Base-by-base conservation (phyloP, 1,140 invertebrate species). In the Cardiocondyla obscurior region DNA sequence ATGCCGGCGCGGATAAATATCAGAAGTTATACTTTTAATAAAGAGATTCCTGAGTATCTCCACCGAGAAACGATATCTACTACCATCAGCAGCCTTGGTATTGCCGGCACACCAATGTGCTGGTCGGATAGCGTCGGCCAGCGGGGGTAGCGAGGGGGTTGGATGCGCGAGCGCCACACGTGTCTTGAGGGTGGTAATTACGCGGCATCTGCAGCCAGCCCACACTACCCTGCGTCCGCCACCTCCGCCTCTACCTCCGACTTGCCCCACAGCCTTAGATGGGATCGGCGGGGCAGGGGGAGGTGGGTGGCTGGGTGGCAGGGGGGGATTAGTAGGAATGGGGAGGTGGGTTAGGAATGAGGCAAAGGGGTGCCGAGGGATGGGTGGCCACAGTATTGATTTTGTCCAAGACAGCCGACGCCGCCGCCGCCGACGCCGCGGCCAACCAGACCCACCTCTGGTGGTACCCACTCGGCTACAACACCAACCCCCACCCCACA, bases 151-250 rank as follows among this genome's bases (percentile, higher is more conserved):
- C n/a, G 42, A n/a, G 62, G 5, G 46, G 86, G 88, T 60, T 46
- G 86, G 92, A 91, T 91, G 92, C 91, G 91, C 89, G 90, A 90
- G 89, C 91, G 91, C 91, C 93, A 94, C 93, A 93, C 93, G 93
- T 94, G 93, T 94, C 93, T 94, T 94, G 93, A 94, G 93, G 93
- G 93, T 94, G 93, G 92, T 94, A 94, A 94, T 94, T 94, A 93
- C 92, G 93, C 93, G 92, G 94, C 93, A 94, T 94, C 93, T 94
- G 94, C 93, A 94, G 92, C 91, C 90, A 85, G 90, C 92, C 90
- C 90, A 87, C 88, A 86, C 92, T 89, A 89, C 83, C 85, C 85
- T 89, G 77, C 87, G 88, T 84, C 79, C 88, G 83, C 88, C 89
- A 83, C 83, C 82, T 88, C 87, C 60, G 73, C 90, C 92, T 90